Evolutionary conservation across 2,113 vertebrate genomes (phyloP), one percentile per base, ranked within the genome.

Genomic region (Stigmatopora argus): DNA sequence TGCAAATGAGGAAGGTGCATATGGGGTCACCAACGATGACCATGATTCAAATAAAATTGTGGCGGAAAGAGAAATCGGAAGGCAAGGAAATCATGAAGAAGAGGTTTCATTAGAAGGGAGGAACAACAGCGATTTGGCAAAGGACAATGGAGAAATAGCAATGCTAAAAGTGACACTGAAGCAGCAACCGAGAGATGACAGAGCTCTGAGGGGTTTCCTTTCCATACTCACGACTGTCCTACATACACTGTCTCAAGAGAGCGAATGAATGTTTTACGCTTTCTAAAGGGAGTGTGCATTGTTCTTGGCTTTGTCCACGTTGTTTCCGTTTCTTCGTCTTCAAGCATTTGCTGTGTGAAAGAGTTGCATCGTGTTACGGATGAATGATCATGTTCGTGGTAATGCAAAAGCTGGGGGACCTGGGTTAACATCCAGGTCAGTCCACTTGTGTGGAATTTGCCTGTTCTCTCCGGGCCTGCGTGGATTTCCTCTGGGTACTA

Each of bases 141-240:
- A n/a, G 6, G 17, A 62, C 6, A 38, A 67, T 1, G 51, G 57
- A 11, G 68, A 18, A 12, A 48, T 60, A 0, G 35, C 49, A 0
- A 77, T 76, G 35, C 66, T 98, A 62, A 86, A 86, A 65, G 79
- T 95, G 53, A 92, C 82, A 0, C 88, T 98, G 53, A 96, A 94
- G 74, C 94, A 94, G 71, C 90, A 69, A 1, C 88, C 92, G 4
- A 80, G 72, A 1, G 89, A 89, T 56, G 81, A 86, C 0, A 73
- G 83, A 51, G 78, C 83, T 0, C 75, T 96, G 60, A 81, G 62
- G 0, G 69, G 76, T 13, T 96, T 96, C 48, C 15, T 93, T 18
- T 88, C 87, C 0, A 78, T 90, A 1, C 75, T 99, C 11, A 85
- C 82, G 49, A 89, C 88, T 0, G 92, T 92, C 14, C 65, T 99